These are phyloP conservation scores for Hemicrepidius hirtus DNA, from an alignment of 2,888 invertebrate species.

Conservation along the genomic window DNA sequence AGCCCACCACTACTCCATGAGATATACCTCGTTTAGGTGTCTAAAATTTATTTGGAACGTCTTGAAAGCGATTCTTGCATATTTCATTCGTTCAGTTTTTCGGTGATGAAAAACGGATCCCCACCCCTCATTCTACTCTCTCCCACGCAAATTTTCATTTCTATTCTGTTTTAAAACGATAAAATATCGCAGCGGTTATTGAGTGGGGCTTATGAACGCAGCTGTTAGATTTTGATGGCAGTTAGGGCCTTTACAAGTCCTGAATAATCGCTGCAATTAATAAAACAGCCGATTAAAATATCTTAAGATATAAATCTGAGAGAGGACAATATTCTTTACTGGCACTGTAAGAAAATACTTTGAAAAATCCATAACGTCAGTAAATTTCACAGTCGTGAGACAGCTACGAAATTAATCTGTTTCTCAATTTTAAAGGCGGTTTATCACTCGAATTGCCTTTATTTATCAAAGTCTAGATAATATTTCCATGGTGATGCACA, in stretches of 20 bases:
- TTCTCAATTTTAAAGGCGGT: conserved; percentile 58
- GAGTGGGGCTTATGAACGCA: conserved; percentile 1
- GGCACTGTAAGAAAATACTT: conserved; percentile 34
- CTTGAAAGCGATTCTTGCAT: conserved; percentile 36
- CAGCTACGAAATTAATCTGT: conserved; percentile 58
- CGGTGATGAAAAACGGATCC: conserved; percentile 38
- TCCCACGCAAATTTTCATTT: conserved; percentile 14
- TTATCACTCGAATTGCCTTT: conserved; percentile 57
- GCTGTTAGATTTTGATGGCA: neutral
- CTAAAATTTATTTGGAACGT: conserved; percentile 44
- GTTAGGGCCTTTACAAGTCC: neutral
- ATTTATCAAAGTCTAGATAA: conserved; percentile 57
- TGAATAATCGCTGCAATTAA: conserved; percentile 21
- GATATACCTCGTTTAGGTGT: conserved; percentile 43
- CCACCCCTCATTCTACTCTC: neutral
- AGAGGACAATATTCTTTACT: neutral
- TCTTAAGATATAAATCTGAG: conserved; percentile 17
- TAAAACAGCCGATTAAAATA: conserved; percentile 7
- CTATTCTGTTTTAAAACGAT: neutral
- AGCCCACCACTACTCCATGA: conserved; percentile 41
- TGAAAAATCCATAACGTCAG: conserved; percentile 38
- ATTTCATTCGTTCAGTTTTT: conserved; percentile 34
- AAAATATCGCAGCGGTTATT: neutral
- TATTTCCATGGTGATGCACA: conserved; percentile 37
- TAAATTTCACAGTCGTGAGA: conserved; percentile 43